Evolutionary conservation across 2,797 vertebrate genomes (phyloP).

Genomic region (Pangasius djambal): DNA sequence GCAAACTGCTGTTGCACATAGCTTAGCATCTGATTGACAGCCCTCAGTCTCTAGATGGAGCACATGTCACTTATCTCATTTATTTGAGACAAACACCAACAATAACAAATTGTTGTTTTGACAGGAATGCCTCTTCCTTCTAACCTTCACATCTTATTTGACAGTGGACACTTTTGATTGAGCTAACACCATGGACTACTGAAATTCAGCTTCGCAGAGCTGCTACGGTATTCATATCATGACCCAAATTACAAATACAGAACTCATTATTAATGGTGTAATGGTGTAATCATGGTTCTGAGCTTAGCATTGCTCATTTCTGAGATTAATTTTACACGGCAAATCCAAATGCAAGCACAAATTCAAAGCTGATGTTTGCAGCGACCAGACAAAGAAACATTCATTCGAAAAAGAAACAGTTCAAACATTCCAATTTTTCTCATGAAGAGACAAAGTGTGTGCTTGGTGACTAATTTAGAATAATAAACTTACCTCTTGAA

Average conservation of each 20-base stretch:
- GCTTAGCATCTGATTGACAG: constrained; percentile 57
- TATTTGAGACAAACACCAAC: constrained; percentile 31
- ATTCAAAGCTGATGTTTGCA: background rate
- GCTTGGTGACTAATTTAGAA: background rate
- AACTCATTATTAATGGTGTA: constrained; percentile 23
- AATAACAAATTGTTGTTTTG: constrained; percentile 21
- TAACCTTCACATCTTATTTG: background rate
- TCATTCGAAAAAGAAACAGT: background rate
- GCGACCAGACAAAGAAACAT: background rate
- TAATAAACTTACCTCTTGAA: background rate
- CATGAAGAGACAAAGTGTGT: background rate
- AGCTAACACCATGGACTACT: constrained; percentile 5
- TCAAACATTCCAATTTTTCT: background rate
- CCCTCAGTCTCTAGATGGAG: constrained; percentile 34
- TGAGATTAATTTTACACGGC: background rate
- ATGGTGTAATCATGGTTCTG: constrained; percentile 19
- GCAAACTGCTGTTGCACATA: constrained; percentile 48
- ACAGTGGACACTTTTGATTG: background rate
- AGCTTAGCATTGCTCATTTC: constrained; percentile 7
- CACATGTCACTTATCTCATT: constrained; percentile 44
- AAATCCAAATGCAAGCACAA: constrained; percentile 11
- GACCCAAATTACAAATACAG: constrained; percentile 10
- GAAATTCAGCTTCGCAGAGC: constrained; percentile 11
- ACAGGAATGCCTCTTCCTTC: background rate
- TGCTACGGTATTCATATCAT: background rate